These are phyloP conservation scores for Hemicentrotus pulcherrimus DNA, from an alignment of 35 echinoderm and acorn worm species.

Conservation along the genomic window DNA sequence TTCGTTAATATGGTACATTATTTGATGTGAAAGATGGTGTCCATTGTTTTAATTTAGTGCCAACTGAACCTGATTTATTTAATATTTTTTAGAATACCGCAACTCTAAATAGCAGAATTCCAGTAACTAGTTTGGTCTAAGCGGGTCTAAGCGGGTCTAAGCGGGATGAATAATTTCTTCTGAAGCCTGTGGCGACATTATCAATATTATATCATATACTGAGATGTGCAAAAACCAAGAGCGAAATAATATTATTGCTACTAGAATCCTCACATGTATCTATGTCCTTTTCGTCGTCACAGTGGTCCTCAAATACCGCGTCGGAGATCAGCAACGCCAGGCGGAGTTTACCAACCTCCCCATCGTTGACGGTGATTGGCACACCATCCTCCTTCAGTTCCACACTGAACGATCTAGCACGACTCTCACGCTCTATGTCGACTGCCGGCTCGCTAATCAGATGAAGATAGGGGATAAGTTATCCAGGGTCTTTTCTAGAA, in stretches of 20 bases:
- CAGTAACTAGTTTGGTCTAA: no score
- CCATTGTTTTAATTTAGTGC: no score
- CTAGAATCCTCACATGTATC: background rate
- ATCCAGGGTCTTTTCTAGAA: conserved; percentile 35
- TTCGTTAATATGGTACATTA: no score
- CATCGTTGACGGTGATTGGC: conserved; percentile 61
- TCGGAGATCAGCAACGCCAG: background rate
- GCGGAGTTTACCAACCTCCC: conserved; percentile 47
- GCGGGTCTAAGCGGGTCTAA: no score
- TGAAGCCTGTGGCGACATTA: background rate
- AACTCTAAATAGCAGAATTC: no score
- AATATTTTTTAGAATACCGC: no score
- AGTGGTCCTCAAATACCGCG: conserved; percentile 28
- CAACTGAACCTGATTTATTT: no score
- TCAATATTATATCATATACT: background rate
- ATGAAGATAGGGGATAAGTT: background rate
- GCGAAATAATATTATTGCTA: background rate
- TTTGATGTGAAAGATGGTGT: no score
- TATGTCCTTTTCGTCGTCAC: background rate
- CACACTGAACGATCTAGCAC: conserved; percentile 5
- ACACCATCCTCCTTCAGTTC: conserved; percentile 56
- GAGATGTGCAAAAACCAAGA: background rate
- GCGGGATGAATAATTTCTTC: no score
- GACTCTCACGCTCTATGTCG: conserved; percentile 49
- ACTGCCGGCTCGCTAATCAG: conserved; percentile 49